Conservation (phyloP, 2,888 invertebrate species). For the Argynnis bischoffii region DNA sequence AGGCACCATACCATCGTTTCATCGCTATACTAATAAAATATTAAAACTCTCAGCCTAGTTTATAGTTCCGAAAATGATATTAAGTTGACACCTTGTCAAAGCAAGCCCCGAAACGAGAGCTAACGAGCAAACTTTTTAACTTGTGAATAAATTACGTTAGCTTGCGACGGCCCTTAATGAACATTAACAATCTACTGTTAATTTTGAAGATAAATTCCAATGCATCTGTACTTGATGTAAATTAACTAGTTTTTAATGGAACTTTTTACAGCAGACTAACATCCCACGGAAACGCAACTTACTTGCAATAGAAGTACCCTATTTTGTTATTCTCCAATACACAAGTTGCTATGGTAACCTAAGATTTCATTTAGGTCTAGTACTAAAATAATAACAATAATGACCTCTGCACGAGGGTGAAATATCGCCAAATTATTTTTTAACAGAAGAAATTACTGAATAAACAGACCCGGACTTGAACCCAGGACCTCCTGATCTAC, state of each 20-base stretch:
- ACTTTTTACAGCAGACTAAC: no score
- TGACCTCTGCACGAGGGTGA: no score
- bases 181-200: conserved; percentile 38
- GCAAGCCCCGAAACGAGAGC: conserved; percentile 40
- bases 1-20: background rate
- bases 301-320: no score
- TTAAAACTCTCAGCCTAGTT: conserved; percentile 34
- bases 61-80: conserved; percentile 39
- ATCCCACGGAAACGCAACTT: no score
- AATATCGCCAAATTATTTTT: no score
- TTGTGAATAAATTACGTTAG: conserved; percentile 58
- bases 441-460: no score
- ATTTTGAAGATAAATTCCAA: background rate
- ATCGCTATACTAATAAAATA: conserved; percentile 30
- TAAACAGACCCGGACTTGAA: background rate
- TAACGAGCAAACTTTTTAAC: conserved; percentile 56
- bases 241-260: no score
- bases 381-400: no score
- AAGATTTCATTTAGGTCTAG: no score
- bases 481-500: background rate
- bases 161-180: conserved; percentile 39
- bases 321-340: no score
- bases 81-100: conserved; percentile 42
- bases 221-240: no score
- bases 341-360: no score